Base-by-base conservation (phyloP, 2,888 invertebrate species). In the Acheta domesticus region DNA sequence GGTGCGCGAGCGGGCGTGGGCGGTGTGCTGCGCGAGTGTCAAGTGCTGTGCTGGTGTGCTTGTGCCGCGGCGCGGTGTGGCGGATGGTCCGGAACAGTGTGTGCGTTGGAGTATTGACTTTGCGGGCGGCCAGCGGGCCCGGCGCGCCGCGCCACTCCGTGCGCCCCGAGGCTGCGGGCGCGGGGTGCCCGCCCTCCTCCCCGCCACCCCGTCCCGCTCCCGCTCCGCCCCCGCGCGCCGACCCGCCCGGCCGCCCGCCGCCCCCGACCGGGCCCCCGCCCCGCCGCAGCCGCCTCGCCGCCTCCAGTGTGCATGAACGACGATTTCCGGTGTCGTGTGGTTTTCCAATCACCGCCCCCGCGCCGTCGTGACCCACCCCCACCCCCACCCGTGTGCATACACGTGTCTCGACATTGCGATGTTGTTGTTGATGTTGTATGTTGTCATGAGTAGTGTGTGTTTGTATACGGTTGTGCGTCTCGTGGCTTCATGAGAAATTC, bases 241-340 rank as follows among this genome's bases (percentile, higher is more conserved):
- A 16, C 19, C 49, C 75, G 49, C 74, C 5, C 83, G 83, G 83
- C 84, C 84, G 81, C 82, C 83, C 82, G 81, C 82, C 83, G 83
- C 84, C 84, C 84, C 84, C 79, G 83, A 80, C 4, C 82, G 87
- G 81, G 82, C 87, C 86, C 88, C 86, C 85, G 85, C 85, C 86
- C 81, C 81, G 80, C 77, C 83, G 80, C 80, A 77, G 73, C 83
- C 83, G 73, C 83, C 83, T 81, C 82, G 74, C 80, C 76, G 74
- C 84, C 81, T 81, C 80, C 83, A 83, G 82, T 62, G 62, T 62
- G 62, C 62, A 62, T 62, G 62, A 62, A 62, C n/a, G 62, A n/a
- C n/a, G 62, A 62, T 62, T 62, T 62, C 62, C 62, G 62, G 62
- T 62, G 62, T 62, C 62, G n/a, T 62, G 62, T 62, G 62, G 62